phyloP scores from a whole-genome alignment of 2,113 vertebrate genomes.

The Neogale vison region DNA sequence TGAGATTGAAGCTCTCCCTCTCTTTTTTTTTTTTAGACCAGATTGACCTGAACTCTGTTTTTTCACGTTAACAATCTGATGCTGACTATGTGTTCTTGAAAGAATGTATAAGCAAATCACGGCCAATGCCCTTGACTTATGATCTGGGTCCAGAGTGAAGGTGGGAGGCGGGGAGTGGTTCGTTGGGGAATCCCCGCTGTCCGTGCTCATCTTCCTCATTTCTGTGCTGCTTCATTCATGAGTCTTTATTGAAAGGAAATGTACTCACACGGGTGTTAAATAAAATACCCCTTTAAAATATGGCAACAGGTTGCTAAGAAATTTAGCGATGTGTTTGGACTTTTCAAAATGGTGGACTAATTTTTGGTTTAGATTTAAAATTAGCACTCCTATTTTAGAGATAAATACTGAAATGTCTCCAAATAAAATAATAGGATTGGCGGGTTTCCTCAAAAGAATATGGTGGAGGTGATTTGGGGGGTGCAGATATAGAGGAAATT shows the following conservation, averaged over 20 bases:
- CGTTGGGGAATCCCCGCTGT: not conserved
- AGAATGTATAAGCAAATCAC: not conserved
- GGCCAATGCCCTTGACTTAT: not conserved
- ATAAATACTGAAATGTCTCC: not conserved
- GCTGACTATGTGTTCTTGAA: not conserved
- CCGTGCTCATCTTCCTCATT: not conserved
- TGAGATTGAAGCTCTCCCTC: not conserved
- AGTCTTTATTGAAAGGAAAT: slow-evolving; percentile 39
- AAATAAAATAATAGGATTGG: not conserved
- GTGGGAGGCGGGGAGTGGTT: not conserved
- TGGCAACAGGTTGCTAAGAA: not conserved
- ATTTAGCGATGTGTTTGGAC: not conserved
- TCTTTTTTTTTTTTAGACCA: not conserved
- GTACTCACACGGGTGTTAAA: not conserved
- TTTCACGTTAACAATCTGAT: not conserved
- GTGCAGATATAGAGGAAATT: not conserved
- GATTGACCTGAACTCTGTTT: not conserved
- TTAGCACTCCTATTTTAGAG: not conserved
- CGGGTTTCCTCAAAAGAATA: not conserved
- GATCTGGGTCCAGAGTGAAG: not conserved
- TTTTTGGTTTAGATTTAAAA: not conserved
- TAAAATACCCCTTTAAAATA: not conserved
- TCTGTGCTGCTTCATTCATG: slow-evolving; percentile 8
- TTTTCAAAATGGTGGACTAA: not conserved
- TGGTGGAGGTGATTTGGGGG: not conserved